Evolutionary conservation across 2,888 invertebrate species (phyloP).

Genomic region (Amitus sp.): DNA sequence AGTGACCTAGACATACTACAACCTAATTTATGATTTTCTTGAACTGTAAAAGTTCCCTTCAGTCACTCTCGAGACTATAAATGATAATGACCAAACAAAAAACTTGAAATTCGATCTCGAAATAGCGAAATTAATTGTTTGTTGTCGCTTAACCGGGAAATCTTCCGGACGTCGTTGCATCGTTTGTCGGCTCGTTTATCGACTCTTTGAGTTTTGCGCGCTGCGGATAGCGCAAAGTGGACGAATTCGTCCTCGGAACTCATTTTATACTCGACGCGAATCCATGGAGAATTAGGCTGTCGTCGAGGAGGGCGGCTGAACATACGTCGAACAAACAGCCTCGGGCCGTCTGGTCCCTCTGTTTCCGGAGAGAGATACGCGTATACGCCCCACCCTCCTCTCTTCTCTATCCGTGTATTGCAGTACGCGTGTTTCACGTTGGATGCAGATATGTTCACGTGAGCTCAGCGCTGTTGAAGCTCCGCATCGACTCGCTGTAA

Average conservation of each 20-base stretch:
- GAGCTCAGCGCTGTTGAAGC: slow-evolving; percentile 34
- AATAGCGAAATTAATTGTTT: too few species aligned
- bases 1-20: too few species aligned
- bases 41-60: too few species aligned
- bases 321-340: slow-evolving; percentile 37
- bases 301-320: slow-evolving; percentile 29
- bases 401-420: slow-evolving; percentile 21
- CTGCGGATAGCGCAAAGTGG: background rate
- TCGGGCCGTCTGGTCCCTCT: slow-evolving; percentile 29
- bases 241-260: slow-evolving; percentile 1
- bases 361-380: slow-evolving; percentile 16
- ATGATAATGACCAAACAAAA: too few species aligned
- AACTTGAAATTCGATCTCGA: too few species aligned
- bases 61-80: too few species aligned
- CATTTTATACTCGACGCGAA: slow-evolving; percentile 21
- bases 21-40: too few species aligned
- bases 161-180: background rate
- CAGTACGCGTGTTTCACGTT: slow-evolving; percentile 1
- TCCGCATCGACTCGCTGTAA: slow-evolving; percentile 29
- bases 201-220: background rate
- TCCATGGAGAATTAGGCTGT: slow-evolving; percentile 25
- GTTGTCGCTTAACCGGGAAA: too few species aligned
- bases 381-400: slow-evolving; percentile 24
- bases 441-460: slow-evolving; percentile 22
- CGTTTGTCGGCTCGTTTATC: background rate